Evolutionary conservation across 1,140 invertebrate species (phyloP), one percentile per base, ranked within the genome.

Genomic region (Aphidius ervi): DNA sequence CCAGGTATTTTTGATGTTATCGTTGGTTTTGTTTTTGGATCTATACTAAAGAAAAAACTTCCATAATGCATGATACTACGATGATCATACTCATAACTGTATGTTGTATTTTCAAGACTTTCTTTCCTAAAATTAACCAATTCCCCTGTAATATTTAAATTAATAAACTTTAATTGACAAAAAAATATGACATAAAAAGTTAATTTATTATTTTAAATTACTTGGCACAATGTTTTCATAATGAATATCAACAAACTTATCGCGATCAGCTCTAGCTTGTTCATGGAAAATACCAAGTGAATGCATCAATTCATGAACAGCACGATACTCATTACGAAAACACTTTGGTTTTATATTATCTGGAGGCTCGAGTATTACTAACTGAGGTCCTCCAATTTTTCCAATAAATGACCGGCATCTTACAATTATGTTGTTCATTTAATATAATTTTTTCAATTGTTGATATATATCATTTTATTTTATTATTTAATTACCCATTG

Each of bases 41-140:
- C 73, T 64, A 77, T 79, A 67, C 81, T 85, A 69, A 75, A 86
- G 71, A 79, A 84, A 68, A 82, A 78, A 59, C 78, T 81, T 4
- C 88, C 88, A 66, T 89, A 89, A 70, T 89, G 88, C 87, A 89
- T 89, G 45, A 89, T 87, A 42, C 86, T 88, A 57, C 87, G 82
- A 67, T 86, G 89, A 68, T 89, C 88, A 65, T 89, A 89, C 62
- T 87, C 85, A 71, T 84, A 87, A 56, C 76, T 81, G 65, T 84
- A 83, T 0, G 84, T 84, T 23, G 84, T 86, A 67, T 87, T 87
- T 47, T 78, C 82, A 61, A 80, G 70, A 65, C 82, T 83, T 66
- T 86, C 78, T 74, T 89, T 84, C 64, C 84, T 77, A 74, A 88
- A 83, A 64, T 85, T 77, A 73, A 88, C 83, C 16, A 16, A 16